Evolutionary conservation across 1,140 invertebrate species (phyloP), one percentile per base, ranked within the genome.

Genomic region (Euwallacea fornicatus): DNA sequence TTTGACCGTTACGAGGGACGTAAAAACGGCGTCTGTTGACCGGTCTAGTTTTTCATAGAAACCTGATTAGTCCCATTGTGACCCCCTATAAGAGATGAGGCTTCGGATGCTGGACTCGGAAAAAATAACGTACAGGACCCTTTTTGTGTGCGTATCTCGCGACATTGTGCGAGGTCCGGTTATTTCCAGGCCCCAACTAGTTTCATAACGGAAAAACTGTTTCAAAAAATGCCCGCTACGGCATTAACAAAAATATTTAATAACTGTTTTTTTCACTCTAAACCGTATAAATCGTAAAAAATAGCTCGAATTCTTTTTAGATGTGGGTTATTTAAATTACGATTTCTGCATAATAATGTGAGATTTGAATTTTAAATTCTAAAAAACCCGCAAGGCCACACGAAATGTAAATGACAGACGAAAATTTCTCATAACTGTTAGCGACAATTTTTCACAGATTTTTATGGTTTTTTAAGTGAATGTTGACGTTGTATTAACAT

Each of bases 31-130:
- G 58, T 53, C 16, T 44, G 66, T 58, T 63, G 67, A 63, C 61
- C 69, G 44, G 56, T 71, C 69, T 71, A 71, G 69, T 71, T 71
- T 65, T 71, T 71, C 69, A 71, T 71, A 71, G 69, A 71, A 71
- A 71, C 69, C 69, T 71, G 69, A 71, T 71, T 66, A 66, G 58
- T 44, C 10, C 61, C 69, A 70, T 70, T 70, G 68, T 70, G 61
- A 55, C 58, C 44, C 56, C 56, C 54, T 16, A 62, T 42, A 46
- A 8, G 59, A 61, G 59, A 61, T 61, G 59, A 66, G 62, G 8
- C 15, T 44, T 61, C 56, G 46, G 69, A 65, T 71, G 69, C 43
- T 56, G 61, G 43, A 10, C 16, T 53, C 47, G 60, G 60, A 65
- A 70, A 70, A 70, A 64, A 56, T 43, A 33, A 33, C 54, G 68